Conservation (phyloP, 2,888 invertebrate genomes). For the Drosophila sordidula region DNA sequence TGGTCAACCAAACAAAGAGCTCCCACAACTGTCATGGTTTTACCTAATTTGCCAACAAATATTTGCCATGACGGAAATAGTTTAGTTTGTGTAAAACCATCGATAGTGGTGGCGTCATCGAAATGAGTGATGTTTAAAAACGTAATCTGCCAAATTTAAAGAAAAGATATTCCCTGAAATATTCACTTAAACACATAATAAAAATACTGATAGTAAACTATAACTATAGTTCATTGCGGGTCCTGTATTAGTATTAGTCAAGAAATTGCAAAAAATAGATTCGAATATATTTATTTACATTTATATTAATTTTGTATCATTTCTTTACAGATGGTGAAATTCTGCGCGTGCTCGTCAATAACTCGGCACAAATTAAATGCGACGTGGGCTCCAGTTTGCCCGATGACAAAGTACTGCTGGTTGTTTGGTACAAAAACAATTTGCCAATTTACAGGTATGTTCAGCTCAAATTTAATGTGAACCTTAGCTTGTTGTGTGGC, state of each 20-base stretch:
- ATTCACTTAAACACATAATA: no score
- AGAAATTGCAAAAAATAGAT: no score
- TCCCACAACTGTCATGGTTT: slow-evolving; percentile 40
- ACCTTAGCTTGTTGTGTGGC: not conserved
- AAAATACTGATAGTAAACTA: no score
- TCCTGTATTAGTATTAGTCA: no score
- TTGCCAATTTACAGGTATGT: slow-evolving; percentile 94
- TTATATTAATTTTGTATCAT: no score
- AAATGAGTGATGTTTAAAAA: no score
- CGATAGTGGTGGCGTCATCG: no score
- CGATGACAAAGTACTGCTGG: slow-evolving; percentile 92
- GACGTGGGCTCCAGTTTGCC: slow-evolving; percentile 92
- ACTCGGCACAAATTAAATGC: slow-evolving; percentile 93
- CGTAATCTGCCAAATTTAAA: no score
- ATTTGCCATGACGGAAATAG: slow-evolving; percentile 1
- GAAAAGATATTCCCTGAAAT: no score
- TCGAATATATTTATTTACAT: not conserved
- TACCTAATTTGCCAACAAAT: slow-evolving; percentile 5
- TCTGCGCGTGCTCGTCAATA: slow-evolving; percentile 88
- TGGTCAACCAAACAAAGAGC: slow-evolving; percentile 24
- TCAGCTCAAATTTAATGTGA: not conserved
- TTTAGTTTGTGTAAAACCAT: not conserved
- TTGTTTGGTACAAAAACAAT: slow-evolving; percentile 96
- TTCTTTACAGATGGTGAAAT: slow-evolving; percentile 84
- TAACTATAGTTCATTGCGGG: no score